Base-by-base conservation (phyloP, 2,888 invertebrate genomes). In the Abrostola tripartita region DNA sequence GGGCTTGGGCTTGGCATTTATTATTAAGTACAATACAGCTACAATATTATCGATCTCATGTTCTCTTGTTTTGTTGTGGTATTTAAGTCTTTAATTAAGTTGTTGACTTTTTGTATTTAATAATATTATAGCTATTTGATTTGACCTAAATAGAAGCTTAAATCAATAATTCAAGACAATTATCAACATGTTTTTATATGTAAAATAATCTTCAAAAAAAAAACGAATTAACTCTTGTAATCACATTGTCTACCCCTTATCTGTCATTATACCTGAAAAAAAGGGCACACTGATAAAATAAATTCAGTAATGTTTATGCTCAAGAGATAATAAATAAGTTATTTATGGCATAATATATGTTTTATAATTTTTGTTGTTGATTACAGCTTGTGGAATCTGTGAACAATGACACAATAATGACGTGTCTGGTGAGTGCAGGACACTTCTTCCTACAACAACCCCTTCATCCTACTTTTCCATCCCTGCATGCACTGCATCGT, bases 401-500 rank as follows among this genome's bases (percentile, higher is more conserved):
- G 59, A 98, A 98, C 88, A 98, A 98, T 86, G 99, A 99, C 93
- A 98, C 99, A 37, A 96, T 97, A 71, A 96, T 99, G 82, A 98
- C 98, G 86, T 97, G 97, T 81, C 96, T 99, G 85, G 96, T 98
- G 74, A 96, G 97, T 73, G 97, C 98, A 57, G 97, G 97, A 50
- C 98, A 98, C 89, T 95, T 99, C 87, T 99, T 99, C 94, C 95
- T 99, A 65, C 99, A 99, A 90, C 98, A 99, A 90, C 99, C 98
- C 5, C 97, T 98, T 65, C 99, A 99, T 94, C 99, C 99, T 6
- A 97, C 98, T 51, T 98, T 97, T 95, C 97, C 97, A 14, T 96
- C 97, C 64, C 95, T 99, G 79, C 96, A 97, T 83, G 95, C 97
- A 68, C 95, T 99, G 80, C 98, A 97, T 88, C 95, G 96, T 79